Base-by-base conservation (phyloP, 2,797 vertebrate genomes). In the Eidolon dupreanum region DNA sequence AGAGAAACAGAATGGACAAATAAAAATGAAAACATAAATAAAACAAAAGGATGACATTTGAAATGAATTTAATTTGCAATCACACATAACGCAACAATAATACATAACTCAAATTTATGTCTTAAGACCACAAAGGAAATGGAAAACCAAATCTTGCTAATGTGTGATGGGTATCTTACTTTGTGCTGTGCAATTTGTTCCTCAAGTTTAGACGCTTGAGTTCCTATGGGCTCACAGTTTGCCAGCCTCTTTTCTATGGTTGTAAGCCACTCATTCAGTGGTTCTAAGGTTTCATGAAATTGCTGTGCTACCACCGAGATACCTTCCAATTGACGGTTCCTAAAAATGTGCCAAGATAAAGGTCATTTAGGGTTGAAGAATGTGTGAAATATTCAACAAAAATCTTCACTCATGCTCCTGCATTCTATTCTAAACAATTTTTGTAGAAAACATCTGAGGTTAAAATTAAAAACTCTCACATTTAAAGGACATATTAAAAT, bases 211-310 rank as follows among this genome's bases (percentile, higher is more conserved):
- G 99, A 98, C 0, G 99, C 99, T 97, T 99, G 99, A 0, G 99
- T 99, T 96, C 99, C 99, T 77, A 99, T 98, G 89, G 99, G 99
- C 84, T 99, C 99, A 8, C 99, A 99, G 97, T 99, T 99, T 26
- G 98, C 98, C 55, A 99, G 99, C 74, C 98, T 99, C 98, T 99
- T 99, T 96, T 99, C 99, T 55, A 99, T 98, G 90, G 98, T 49
- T 0, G 98, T 98, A 10, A 99, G 98, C 99, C 99, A 99, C 88
- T 99, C 99, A 1, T 98, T 98, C 98, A 99, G 97, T 0, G 99
- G 99, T 98, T 99, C 99, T 88, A 99, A 97, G 59, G 99, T 99
- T 97, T 99, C 99, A 0, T 99, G 99, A 98, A 99, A 99, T 98
- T 99, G 99, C 98, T 99, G 99, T 0, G 99, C 99, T 77, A 99